Evolutionary conservation across 2,797 vertebrate species (phyloP), one percentile per base, ranked within the genome.

Genomic region (Coranthus polyacanthus): DNA sequence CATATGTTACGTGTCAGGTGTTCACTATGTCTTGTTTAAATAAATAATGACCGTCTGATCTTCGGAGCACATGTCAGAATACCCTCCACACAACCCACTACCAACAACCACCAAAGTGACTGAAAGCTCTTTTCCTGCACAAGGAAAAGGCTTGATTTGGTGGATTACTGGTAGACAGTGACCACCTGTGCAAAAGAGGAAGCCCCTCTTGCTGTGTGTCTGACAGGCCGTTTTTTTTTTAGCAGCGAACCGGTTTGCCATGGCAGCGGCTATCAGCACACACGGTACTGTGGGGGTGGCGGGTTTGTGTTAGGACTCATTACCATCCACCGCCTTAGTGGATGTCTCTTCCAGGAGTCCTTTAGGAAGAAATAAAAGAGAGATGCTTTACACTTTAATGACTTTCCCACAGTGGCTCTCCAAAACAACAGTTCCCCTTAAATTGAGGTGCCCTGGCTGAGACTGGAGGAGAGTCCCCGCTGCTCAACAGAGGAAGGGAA

Each of bases 371-470:
- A 85, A 89, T 77, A 89, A 93, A 92, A 85, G 56, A 71, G 88
- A 47, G 92, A 94, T 89, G 85, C 89, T 95, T 94, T 92, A 91
- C 83, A 93, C 92, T 93, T 92, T 92, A 92, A 90, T 94, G 91
- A 89, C 92, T 96, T 95, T 95, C 93, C 93, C 87, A 88, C 82
- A 92, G 92, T 89, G 72, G 86, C 73, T 69, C 86, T 85, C 88
- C 68, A 87, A 85, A 92, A 88, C 82, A 92, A 93, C 86, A 86
- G 78, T 65, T 63, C 79, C 79, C 67, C 72, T 89, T 82, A 86
- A 93, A 91, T 86, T 75, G 80, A 68, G 71, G 58, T 36, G 73
- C 70, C 74, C 65, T 83, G 84, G 87, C 78, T 47, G 49, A 66
- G 75, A 80, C 78, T 56, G 52, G 84, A 86, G 57, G 82, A 87